Evolutionary conservation across 2,113 vertebrate genomes (phyloP).

Genomic region (Micromys minutus): DNA sequence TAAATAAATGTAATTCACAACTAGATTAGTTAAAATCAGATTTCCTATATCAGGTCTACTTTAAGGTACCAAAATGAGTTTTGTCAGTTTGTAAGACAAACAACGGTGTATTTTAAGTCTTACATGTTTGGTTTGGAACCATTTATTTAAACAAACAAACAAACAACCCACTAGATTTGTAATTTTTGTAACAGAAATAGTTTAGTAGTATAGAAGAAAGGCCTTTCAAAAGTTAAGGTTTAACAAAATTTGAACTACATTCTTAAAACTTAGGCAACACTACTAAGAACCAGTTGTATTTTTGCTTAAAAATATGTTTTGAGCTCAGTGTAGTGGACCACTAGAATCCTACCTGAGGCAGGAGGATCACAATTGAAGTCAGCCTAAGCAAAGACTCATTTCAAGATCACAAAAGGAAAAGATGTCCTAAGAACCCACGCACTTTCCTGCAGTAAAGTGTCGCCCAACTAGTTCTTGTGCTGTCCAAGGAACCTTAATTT

Average conservation of each 20-base stretch:
- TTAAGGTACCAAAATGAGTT: neutral
- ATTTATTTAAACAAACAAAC: conserved; percentile 19
- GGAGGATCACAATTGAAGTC: neutral
- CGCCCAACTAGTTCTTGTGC: conserved; percentile 44
- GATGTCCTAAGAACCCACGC: neutral
- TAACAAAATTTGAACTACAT: conserved; percentile 45
- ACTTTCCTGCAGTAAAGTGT: neutral
- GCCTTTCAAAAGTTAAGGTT: conserved; percentile 74
- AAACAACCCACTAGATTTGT: conserved; percentile 35
- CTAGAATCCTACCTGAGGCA: neutral
- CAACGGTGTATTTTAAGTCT: conserved; percentile 12
- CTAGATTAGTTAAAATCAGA: neutral
- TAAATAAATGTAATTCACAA: neutral
- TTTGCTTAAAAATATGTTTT: conserved; percentile 72
- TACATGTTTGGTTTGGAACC: conserved; percentile 60
- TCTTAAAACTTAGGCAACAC: conserved; percentile 12
- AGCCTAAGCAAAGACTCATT: neutral
- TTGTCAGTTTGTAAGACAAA: neutral
- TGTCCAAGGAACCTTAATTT: conserved; percentile 69
- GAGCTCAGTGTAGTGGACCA: neutral
- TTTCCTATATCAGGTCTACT: neutral
- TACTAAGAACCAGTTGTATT: conserved; percentile 61
- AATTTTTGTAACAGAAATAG: conserved; percentile 67
- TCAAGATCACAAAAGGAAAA: neutral
- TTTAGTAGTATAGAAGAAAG: conserved; percentile 68